A percentile compares a stretch with the other conserved stretches of the same genome.
These are phyloP conservation scores for Copidosoma floridanum DNA, from an alignment of 1,140 invertebrate genomes.

Conservation along the genomic window DNA sequence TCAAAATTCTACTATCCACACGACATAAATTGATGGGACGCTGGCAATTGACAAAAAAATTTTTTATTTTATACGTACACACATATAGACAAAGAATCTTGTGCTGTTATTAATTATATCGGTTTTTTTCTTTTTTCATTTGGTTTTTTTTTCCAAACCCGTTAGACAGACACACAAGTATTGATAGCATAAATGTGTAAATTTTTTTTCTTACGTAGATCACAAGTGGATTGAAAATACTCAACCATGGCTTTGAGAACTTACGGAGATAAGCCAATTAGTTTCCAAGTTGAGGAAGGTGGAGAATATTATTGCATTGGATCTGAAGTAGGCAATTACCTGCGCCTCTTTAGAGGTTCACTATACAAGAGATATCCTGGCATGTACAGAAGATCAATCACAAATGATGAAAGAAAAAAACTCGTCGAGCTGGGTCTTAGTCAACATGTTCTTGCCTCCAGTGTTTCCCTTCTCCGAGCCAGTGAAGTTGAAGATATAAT, in stretches of 20 bases:
- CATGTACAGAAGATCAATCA: constrained; percentile 91
- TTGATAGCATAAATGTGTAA: too few relatives aligned
- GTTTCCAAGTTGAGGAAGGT: constrained; percentile 96
- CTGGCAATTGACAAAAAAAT: too few relatives aligned
- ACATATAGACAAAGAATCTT: too few relatives aligned
- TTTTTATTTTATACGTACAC: too few relatives aligned
- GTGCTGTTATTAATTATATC: too few relatives aligned
- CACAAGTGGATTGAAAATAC: too few relatives aligned
- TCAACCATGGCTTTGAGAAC: constrained; percentile 82
- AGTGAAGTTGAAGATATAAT: constrained; percentile 98
- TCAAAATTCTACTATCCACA: too few relatives aligned
- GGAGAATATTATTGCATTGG: constrained; percentile 98
- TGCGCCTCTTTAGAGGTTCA: constrained; percentile 94
- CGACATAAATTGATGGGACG: too few relatives aligned
- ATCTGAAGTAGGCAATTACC: constrained; percentile 86
- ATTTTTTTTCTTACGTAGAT: too few relatives aligned
- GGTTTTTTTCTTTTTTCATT: too few relatives aligned
- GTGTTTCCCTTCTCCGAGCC: constrained; percentile 88
- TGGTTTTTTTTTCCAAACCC: too few relatives aligned
- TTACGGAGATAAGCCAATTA: constrained; percentile 96
- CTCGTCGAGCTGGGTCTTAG: constrained; percentile 89
- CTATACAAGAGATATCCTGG: constrained; percentile 98
- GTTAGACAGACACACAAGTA: too few relatives aligned
- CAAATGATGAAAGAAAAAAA: constrained; percentile 94
- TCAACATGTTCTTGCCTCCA: constrained; percentile 91